A percentile compares a stretch with the other conserved stretches of the same genome.
phyloP scores from a whole-genome alignment of 2,888 invertebrate species.

The Sisyra terminalis region DNA sequence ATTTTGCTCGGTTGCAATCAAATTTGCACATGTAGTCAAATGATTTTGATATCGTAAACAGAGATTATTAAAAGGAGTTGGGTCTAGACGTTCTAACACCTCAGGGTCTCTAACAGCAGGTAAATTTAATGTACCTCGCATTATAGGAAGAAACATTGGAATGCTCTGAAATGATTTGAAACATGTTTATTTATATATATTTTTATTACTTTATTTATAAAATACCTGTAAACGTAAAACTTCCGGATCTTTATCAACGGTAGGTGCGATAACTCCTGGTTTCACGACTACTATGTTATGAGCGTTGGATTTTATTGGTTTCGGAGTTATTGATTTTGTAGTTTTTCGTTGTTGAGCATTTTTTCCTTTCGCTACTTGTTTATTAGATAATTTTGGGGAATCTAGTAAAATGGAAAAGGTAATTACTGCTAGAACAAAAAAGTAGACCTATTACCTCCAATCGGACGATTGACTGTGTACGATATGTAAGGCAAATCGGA shows the following conservation, averaged over 20 bases:
- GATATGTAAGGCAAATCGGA: slow-evolving; percentile 83
- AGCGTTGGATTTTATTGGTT: slow-evolving; percentile 30
- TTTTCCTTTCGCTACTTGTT: slow-evolving; percentile 26
- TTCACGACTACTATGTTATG: slow-evolving; percentile 70
- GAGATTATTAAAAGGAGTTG: slow-evolving; percentile 47
- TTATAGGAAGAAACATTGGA: slow-evolving; percentile 84
- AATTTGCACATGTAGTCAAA: slow-evolving; percentile 63
- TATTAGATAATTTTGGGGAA: slow-evolving; percentile 64
- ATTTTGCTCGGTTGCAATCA: slow-evolving; percentile 65
- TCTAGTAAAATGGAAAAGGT: slow-evolving; percentile 30
- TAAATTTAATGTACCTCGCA: slow-evolving; percentile 72
- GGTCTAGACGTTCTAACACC: slow-evolving; percentile 60
- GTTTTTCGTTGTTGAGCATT: slow-evolving; percentile 16
- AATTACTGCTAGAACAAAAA: neutral
- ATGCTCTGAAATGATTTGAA: slow-evolving; percentile 38
- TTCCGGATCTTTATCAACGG: slow-evolving; percentile 58
- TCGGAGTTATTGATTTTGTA: slow-evolving; percentile 23
- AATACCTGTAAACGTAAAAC: slow-evolving; percentile 46
- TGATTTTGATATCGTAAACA: slow-evolving; percentile 74
- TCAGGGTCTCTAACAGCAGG: slow-evolving; percentile 78
- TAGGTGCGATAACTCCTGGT: slow-evolving; percentile 41
- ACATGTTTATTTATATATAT: neutral
- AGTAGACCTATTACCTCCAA: slow-evolving; percentile 42
- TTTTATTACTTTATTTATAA: neutral
- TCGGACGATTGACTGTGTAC: slow-evolving; percentile 76